Percentiles rank a stretch among this genome's conserved stretches.
These are phyloP conservation scores for Drosophila bocqueti DNA, from an alignment of 1,140 invertebrate species.

Conservation along the genomic window DNA sequence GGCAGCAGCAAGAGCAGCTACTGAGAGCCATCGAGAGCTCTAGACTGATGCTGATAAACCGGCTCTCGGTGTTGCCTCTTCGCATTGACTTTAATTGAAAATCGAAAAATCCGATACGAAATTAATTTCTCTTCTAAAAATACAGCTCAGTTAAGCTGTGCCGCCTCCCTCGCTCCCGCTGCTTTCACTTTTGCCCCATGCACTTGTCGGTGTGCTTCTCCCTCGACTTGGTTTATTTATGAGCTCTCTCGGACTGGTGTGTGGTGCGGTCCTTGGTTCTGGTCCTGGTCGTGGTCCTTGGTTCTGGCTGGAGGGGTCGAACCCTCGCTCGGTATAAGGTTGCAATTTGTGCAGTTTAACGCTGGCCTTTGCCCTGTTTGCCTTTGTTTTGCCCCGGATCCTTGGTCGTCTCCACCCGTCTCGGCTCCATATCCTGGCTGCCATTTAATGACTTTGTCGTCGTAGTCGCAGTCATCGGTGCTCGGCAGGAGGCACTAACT, in stretches of 20 bases:
- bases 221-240: conserved; percentile 64
- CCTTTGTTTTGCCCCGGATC: conserved; percentile 31
- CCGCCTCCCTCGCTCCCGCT: conserved; percentile 2
- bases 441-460: conserved; percentile 81
- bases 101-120: conserved; percentile 83
- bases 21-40: conserved; percentile 15
- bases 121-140: conserved; percentile 83
- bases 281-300: conserved; percentile 23
- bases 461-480: conserved; percentile 5
- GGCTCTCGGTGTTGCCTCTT: conserved; percentile 32
- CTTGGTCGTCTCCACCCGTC: background rate
- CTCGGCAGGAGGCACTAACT: conserved; percentile 42
- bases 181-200: conserved; percentile 66
- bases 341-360: conserved; percentile 84
- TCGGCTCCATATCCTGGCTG: conserved; percentile 13
- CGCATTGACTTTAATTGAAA: conserved; percentile 83
- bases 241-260: conserved; percentile 61
- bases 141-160: conserved; percentile 56
- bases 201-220: conserved; percentile 53
- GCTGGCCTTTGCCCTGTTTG: conserved; percentile 73
- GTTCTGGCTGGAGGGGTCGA: conserved; percentile 27
- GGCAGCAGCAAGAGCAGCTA: conserved; percentile 4
- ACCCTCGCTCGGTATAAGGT: conserved; percentile 59
- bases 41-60: conserved; percentile 20
- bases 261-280: conserved; percentile 1